Evolutionary conservation across 2,797 vertebrate genomes (phyloP).

Genomic region (Holocentrus rufus): DNA sequence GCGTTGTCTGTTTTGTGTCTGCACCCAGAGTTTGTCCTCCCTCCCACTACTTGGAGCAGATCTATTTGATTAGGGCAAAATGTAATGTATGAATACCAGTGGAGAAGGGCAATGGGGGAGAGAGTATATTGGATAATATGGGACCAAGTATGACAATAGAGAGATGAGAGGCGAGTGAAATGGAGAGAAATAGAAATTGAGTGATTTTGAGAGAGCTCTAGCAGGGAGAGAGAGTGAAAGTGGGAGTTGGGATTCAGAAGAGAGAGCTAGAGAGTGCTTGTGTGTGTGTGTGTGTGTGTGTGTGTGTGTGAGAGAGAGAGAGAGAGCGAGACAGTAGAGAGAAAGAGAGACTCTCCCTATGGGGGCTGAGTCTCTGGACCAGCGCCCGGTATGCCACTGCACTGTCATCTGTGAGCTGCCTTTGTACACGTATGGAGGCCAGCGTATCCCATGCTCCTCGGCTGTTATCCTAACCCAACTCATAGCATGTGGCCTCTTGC

Average conservation of each 20-base stretch:
- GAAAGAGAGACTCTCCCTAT: conserved; percentile 56
- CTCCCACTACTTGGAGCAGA: conserved; percentile 72
- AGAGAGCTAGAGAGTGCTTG: conserved; percentile 2
- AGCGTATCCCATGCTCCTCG: conserved; percentile 65
- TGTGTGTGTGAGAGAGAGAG: conserved; percentile 29
- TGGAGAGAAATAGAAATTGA: conserved; percentile 55
- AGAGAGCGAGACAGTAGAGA: conserved; percentile 35
- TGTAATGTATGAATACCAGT: conserved; percentile 55
- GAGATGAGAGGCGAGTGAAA: conserved; percentile 52
- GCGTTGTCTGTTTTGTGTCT: conserved; percentile 77
- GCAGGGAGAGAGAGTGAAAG: not conserved
- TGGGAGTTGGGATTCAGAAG: conserved; percentile 17
- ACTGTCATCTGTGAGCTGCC: conserved; percentile 70
- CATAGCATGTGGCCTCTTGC: conserved; percentile 52
- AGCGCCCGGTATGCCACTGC: conserved; percentile 65
- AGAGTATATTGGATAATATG: conserved; percentile 62
- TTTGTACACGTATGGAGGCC: conserved; percentile 63
- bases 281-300: conserved; percentile 10
- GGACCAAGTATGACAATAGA: conserved; percentile 52
- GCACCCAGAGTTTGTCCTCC: conserved; percentile 62
- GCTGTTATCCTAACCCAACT: conserved; percentile 55
- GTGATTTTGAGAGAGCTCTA: conserved; percentile 42
- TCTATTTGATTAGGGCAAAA: conserved; percentile 78
- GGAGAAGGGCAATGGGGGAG: conserved; percentile 52
- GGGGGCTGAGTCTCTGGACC: conserved; percentile 58